phyloP scores from a whole-genome alignment of 1,140 invertebrate genomes.

The Chironomus tepperi region DNA sequence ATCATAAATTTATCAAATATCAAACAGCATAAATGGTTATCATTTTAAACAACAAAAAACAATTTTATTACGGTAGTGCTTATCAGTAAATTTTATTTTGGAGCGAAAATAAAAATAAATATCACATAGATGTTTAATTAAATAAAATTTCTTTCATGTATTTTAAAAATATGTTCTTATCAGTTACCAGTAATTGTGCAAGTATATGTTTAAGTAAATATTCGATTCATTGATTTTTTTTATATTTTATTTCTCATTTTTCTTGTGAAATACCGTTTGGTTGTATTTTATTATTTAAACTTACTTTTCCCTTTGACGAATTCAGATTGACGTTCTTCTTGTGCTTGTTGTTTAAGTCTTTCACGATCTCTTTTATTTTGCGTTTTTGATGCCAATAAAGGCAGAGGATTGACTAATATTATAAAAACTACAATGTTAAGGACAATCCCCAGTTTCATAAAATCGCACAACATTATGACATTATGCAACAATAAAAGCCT shows the following conservation, averaged over 20 bases:
- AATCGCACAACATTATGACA: constrained; percentile 15
- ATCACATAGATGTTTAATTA: not conserved
- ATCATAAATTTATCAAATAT: no score
- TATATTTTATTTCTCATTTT: not conserved
- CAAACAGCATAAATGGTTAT: no score
- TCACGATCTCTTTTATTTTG: constrained; percentile 19
- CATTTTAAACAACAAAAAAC: no score
- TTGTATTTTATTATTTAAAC: constrained; percentile 24
- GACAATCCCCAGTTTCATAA: not conserved
- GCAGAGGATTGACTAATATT: constrained; percentile 19
- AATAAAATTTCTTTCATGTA: not conserved
- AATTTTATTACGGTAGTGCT: no score
- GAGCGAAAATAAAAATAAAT: not conserved
- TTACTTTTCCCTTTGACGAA: constrained; percentile 41
- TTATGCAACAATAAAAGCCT: not conserved
- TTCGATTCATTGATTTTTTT: constrained; percentile 1
- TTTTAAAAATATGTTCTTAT: constrained; percentile 16
- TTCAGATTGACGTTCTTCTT: constrained; percentile 28
- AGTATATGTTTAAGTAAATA: constrained; percentile 2
- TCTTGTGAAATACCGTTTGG: not conserved
- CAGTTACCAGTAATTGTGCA: not conserved
- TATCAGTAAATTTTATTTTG: not conserved
- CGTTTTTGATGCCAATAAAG: not conserved
- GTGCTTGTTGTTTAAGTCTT: not conserved
- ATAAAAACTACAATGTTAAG: constrained; percentile 15